Base-by-base conservation (phyloP, 2,888 invertebrate species). In the Leptinotarsa haldemani region DNA sequence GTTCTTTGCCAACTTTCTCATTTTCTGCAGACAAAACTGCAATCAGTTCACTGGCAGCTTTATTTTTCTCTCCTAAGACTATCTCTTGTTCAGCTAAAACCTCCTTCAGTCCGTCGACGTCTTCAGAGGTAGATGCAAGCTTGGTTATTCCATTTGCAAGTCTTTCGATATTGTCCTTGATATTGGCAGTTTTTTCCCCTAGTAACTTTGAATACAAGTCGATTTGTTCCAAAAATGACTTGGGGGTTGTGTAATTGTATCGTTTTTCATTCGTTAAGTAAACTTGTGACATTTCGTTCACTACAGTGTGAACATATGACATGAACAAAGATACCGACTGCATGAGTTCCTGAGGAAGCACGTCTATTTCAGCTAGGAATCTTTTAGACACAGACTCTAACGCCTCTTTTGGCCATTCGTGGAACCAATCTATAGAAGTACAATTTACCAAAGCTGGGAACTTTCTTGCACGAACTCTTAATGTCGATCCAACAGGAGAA, bases 241-340 rank as follows among this genome's bases (percentile, higher is more conserved):
- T 98, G 0, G 98, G 98, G 0, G 98, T 98, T 0, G 98, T 98
- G 87, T 98, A 98, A 87, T 98, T 98, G 88, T 96, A 97, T 4
- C 97, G 91, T 56, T 93, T 92, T 82, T 98, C 97, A 84, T 96
- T 97, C 79, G 91, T 89, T 77, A 95, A 89, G 87, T 97, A 98
- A 5, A 90, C 86, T 3, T 91, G 89, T 0, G 97, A 97, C 89
- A 96, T 94, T 63, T 93, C 91, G 84, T 97, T 97, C 1, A 97
- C 97, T 40, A 94, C 93, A 73, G 92, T 91, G 85, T 98, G 98
- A 0, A 95, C 96, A 84, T 92, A 94, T 0, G 97, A 95, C 97
- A 98, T 97, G 85, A 97, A 97, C 58, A 90, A 85, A 0, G 97
- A 92, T 1, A 97, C 94, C 0, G 94, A 89, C 0, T 89, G 88